These are phyloP conservation scores for Pyrocoelia pectoralis DNA, from an alignment of 2,888 invertebrate species.

Conservation along the genomic window DNA sequence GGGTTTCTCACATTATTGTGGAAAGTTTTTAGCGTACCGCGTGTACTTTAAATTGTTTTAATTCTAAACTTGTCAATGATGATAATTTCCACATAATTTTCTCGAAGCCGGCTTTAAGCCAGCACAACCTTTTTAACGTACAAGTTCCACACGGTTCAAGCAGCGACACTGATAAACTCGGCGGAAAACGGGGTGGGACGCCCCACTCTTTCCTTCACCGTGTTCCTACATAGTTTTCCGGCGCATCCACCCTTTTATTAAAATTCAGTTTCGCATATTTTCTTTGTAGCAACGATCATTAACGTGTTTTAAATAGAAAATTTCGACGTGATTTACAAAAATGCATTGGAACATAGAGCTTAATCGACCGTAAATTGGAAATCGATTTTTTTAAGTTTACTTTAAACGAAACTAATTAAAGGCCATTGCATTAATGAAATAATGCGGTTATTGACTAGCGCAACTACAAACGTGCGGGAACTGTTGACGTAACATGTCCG, in stretches of 20 bases:
- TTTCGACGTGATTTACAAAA: not conserved
- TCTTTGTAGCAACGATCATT: not conserved
- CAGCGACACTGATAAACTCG: conserved; percentile 34
- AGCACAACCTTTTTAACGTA: conserved; percentile 11
- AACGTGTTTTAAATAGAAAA: not conserved
- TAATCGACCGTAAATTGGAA: not conserved
- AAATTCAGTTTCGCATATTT: conserved; percentile 14
- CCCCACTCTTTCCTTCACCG: conserved; percentile 30
- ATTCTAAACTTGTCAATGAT: conserved; percentile 16
- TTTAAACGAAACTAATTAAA: not conserved
- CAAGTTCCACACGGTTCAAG: conserved; percentile 29
- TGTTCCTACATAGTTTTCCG: conserved; percentile 29
- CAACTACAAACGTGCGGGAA: conserved; percentile 28
- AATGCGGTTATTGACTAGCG: conserved; percentile 15
- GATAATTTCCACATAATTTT: conserved; percentile 28
- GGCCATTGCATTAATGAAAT: not conserved
- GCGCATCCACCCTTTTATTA: conserved; percentile 35
- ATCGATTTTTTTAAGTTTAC: not conserved
- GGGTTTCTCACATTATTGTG: conserved; percentile 16
- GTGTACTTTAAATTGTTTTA: conserved; percentile 11
- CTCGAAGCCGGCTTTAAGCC: conserved; percentile 23
- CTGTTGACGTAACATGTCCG: conserved; percentile 38
- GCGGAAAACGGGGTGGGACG: conserved; percentile 35
- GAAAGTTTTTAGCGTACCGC: conserved; percentile 17
- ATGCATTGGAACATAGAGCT: not conserved